phyloP scores from a whole-genome alignment of 2,113 vertebrate species.

The Eulacestoma nigropectus region DNA sequence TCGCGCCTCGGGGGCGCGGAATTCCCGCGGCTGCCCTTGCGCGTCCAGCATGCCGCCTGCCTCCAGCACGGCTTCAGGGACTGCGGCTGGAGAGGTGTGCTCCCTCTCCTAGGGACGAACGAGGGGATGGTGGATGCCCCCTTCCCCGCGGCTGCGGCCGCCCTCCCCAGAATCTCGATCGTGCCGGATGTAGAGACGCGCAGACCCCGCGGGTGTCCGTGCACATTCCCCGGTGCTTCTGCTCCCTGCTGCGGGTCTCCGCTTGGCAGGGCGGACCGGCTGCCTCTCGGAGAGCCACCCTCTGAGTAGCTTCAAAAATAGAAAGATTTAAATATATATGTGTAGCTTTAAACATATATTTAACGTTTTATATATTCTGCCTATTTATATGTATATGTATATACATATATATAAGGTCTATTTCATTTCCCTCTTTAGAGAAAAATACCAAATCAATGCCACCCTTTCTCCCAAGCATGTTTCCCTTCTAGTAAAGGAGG shows the following conservation, averaged over 20 bases:
- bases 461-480: conserved; percentile 54
- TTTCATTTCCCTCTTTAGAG: neutral
- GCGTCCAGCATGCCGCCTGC: neutral
- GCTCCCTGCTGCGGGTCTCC: neutral
- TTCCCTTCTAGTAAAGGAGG: conserved; percentile 62
- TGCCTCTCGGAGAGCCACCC: neutral
- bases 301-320: neutral
- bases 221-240: neutral
- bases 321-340: neutral
- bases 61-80: neutral
- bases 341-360: neutral
- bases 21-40: neutral
- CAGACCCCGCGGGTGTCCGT: neutral
- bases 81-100: neutral
- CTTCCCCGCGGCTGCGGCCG: too few relatives aligned
- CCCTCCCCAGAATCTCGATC: neutral
- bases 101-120: neutral
- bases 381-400: neutral
- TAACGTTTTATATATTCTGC: neutral
- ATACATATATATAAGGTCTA: neutral
- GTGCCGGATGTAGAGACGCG: neutral
- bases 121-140: neutral
- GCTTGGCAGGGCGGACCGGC: neutral
- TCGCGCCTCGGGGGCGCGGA: neutral
- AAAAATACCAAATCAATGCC: neutral